Evolutionary conservation across 2,888 invertebrate species (phyloP).

Genomic region (Diaphora mendica): DNA sequence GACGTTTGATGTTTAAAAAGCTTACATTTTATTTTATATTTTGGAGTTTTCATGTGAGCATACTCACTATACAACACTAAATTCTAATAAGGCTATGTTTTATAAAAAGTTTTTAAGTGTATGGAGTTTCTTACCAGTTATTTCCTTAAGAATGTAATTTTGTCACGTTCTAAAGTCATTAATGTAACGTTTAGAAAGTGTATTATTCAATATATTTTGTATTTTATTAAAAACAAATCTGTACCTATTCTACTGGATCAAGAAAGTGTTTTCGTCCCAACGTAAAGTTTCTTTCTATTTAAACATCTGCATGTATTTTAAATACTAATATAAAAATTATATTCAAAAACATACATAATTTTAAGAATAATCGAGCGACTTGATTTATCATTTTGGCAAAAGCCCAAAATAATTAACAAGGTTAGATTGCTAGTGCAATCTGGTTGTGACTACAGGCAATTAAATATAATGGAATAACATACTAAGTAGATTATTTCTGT

Average conservation of each 20-base stretch:
- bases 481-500: too few relatives aligned
- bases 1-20: conserved; percentile 1
- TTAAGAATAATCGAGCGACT: not conserved
- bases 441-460: not conserved
- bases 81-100: not conserved
- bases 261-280: not conserved
- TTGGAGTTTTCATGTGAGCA: not conserved
- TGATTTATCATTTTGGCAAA: not conserved
- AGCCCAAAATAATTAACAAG: not conserved
- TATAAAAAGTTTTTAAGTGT: not conserved
- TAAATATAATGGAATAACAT: not conserved
- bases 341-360: too few relatives aligned
- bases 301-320: not conserved
- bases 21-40: not conserved
- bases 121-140: too few relatives aligned
- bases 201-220: too few relatives aligned
- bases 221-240: too few relatives aligned
- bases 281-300: not conserved
- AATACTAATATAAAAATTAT: not conserved
- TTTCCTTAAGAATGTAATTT: too few relatives aligned
- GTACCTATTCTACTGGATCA: not conserved
- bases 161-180: too few relatives aligned
- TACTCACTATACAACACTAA: not conserved
- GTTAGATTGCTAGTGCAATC: not conserved
- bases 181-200: too few relatives aligned